These are phyloP conservation scores for Drosophila suboccidentalis DNA, from an alignment of 2,888 invertebrate genomes.

Conservation along the genomic window DNA sequence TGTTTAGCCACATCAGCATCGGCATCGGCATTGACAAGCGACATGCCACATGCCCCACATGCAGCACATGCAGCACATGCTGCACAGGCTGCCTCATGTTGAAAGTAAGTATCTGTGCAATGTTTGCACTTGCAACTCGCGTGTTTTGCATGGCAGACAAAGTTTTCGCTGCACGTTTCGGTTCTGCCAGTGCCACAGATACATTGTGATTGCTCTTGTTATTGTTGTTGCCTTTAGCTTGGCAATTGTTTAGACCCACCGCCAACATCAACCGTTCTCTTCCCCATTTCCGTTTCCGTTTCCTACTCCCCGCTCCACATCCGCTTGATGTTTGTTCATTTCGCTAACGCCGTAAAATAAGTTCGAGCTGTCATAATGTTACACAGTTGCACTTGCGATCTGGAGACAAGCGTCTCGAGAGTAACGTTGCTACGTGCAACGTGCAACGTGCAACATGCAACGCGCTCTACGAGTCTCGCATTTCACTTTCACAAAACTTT, in stretches of 20 bases:
- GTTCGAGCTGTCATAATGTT: conserved; percentile 56
- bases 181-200: conserved; percentile 27
- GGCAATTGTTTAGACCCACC: conserved; percentile 41
- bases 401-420: conserved; percentile 25
- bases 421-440: conserved; percentile 21
- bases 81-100: conserved; percentile 15
- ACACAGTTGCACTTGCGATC: conserved; percentile 39
- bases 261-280: too few species aligned
- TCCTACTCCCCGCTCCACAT: not conserved
- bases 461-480: conserved; percentile 49
- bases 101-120: conserved; percentile 52
- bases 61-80: conserved; percentile 19
- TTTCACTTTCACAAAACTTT: conserved; percentile 72
- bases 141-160: conserved; percentile 38
- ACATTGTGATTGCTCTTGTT: conserved; percentile 17
- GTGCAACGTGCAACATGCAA: conserved; percentile 10
- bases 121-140: conserved; percentile 41
- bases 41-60: conserved; percentile 32
- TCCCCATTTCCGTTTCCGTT: not conserved
- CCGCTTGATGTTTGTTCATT: conserved; percentile 26
- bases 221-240: not conserved
- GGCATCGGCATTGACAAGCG: conserved; percentile 26
- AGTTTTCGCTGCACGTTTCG: conserved; percentile 29
- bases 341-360: conserved; percentile 48
- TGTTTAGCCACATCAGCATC: conserved; percentile 29